Conservation (phyloP, 2,888 invertebrate genomes). For the Noctua janthe region DNA sequence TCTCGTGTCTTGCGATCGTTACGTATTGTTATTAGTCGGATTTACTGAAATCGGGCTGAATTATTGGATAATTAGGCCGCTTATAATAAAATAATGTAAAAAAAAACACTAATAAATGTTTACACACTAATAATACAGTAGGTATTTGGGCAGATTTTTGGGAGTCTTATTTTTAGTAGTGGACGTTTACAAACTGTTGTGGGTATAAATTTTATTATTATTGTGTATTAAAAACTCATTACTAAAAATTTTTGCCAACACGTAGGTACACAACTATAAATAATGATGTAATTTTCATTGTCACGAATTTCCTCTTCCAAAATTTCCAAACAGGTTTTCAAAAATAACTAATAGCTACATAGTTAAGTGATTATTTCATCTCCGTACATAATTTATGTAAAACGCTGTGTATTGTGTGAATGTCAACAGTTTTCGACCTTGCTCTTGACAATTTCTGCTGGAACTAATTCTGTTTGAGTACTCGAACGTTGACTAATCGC, state of each 20-base stretch:
- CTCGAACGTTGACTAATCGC: constrained; percentile 36
- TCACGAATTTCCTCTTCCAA: constrained; percentile 18
- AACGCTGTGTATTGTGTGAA: constrained; percentile 27
- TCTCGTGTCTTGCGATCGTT: not conserved
- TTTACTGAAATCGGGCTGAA: not conserved
- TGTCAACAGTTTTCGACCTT: constrained; percentile 61
- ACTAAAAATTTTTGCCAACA: not conserved
- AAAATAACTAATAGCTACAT: constrained; percentile 29
- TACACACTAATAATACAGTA: not conserved
- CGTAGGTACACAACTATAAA: not conserved
- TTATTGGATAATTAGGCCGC: not conserved
- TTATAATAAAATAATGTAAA: not conserved
- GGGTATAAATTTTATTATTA: not conserved
- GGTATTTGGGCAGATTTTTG: not conserved
- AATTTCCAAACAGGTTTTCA: constrained; percentile 11
- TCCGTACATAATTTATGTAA: constrained; percentile 38
- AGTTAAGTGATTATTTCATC: constrained; percentile 23
- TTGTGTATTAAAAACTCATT: not conserved
- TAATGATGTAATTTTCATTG: constrained; percentile 16
- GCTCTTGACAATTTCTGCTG: constrained; percentile 68
- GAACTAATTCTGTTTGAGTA: constrained; percentile 61
- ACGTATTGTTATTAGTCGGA: no score
- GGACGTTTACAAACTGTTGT: not conserved
- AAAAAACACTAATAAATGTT: not conserved
- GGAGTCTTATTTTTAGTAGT: not conserved